Conservation (phyloP, 2,113 vertebrate genomes). For the Melanostigma gelatinosum region DNA sequence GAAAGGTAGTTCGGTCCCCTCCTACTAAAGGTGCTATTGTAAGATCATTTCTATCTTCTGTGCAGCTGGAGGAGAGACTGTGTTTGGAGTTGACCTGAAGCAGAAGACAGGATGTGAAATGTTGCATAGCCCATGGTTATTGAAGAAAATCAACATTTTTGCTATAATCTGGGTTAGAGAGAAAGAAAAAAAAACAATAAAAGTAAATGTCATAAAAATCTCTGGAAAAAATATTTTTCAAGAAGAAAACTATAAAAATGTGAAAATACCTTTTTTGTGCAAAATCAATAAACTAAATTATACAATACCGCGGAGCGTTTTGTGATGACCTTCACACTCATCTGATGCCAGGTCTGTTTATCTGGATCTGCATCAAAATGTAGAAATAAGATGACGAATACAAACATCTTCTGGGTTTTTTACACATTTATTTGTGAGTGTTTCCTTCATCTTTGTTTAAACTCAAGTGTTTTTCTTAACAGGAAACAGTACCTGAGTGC, state of each 20-base stretch:
- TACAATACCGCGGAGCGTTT: conserved; percentile 58
- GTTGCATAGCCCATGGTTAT: conserved; percentile 57
- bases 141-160: conserved; percentile 40
- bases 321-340: conserved; percentile 58
- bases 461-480: conserved; percentile 45
- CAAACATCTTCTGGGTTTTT: conserved; percentile 45
- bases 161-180: conserved; percentile 48
- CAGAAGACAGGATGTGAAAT: conserved; percentile 70
- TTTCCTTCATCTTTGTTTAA: conserved; percentile 50
- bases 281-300: conserved; percentile 74
- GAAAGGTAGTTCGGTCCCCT: conserved; percentile 59
- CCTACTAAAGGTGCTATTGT: conserved; percentile 81
- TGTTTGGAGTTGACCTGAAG: conserved; percentile 60
- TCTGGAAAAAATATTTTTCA: conserved; percentile 40
- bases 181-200: conserved; percentile 57
- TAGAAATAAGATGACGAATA: conserved; percentile 2
- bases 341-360: neutral
- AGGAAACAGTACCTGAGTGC: conserved; percentile 73
- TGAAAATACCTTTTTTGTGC: conserved; percentile 73
- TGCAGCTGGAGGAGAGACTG: conserved; percentile 78
- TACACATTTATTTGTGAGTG: conserved; percentile 62
- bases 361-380: neutral
- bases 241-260: conserved; percentile 51
- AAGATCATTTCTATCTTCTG: conserved; percentile 76
- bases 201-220: conserved; percentile 47